These are phyloP conservation scores for Atta cephalotes DNA, from an alignment of 1,140 invertebrate genomes.

Conservation along the genomic window DNA sequence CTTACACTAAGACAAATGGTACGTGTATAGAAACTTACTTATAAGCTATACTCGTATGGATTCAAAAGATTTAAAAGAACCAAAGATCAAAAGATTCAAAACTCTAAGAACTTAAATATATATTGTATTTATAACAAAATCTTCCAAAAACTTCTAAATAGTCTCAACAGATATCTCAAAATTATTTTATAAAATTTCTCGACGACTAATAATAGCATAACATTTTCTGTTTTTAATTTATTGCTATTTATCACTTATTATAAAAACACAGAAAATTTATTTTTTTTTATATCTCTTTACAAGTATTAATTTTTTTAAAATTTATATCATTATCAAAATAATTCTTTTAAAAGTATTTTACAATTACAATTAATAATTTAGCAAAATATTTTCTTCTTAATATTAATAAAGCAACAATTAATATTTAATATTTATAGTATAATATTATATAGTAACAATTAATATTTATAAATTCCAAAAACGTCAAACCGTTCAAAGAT, in stretches of 20 bases:
- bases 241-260: background rate
- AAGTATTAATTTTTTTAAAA: background rate
- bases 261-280: background rate
- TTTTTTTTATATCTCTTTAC: too few relatives aligned
- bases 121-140: background rate
- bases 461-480: background rate
- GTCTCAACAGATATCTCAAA: background rate
- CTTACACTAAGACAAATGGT: conserved; percentile 27
- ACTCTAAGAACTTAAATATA: background rate
- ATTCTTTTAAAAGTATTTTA: background rate
- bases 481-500: too few relatives aligned
- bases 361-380: background rate
- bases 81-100: background rate
- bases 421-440: background rate
- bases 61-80: conserved; percentile 13
- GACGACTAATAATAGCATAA: background rate
- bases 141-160: background rate
- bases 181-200: conserved; percentile 3
- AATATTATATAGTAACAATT: background rate
- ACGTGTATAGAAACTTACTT: conserved; percentile 30
- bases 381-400: background rate
- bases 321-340: background rate
- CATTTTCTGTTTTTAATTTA: background rate
- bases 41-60: background rate
- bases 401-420: background rate